A percentile compares a stretch with the other conserved stretches of the same genome.
Conservation (phyloP, 2,797 vertebrate genomes). For the Sphenopsis melanotis region DNA sequence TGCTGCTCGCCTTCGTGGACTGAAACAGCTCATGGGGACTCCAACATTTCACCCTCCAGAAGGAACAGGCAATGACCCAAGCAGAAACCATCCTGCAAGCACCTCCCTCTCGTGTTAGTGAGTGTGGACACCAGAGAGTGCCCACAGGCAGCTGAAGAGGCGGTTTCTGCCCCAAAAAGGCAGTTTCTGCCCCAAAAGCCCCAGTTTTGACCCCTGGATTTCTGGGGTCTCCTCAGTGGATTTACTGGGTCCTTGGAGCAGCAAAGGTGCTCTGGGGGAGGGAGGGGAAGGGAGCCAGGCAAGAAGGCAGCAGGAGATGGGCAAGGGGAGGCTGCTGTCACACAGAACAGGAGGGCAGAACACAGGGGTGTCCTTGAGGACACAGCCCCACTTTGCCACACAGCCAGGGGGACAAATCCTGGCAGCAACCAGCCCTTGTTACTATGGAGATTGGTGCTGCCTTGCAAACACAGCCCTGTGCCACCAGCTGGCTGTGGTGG, state of each 20-base stretch:
- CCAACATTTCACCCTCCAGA: not conserved
- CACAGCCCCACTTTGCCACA: accelerated
- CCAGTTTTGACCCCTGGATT: not conserved
- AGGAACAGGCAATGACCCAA: not conserved
- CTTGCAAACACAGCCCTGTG: accelerated
- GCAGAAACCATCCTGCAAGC: not conserved
- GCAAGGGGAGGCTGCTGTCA: not conserved
- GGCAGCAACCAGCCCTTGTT: not conserved
- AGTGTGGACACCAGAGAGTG: accelerated
- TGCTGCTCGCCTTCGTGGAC: not conserved
- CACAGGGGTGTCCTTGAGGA: accelerated
- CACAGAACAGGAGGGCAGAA: not conserved
- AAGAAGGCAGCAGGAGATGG: not conserved
- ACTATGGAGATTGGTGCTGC: not conserved
- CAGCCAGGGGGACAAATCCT: not conserved
- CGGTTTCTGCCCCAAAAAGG: not conserved
- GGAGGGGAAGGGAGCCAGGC: not conserved
- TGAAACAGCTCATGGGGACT: not conserved
- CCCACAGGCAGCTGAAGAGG: not conserved
- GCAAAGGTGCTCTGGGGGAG: no score
- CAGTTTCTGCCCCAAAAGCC: not conserved
- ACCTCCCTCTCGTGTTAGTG: not conserved
- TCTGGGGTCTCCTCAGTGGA: accelerated
- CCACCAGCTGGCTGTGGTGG: not conserved
- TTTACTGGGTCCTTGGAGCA: not conserved